Evolutionary conservation across 1,140 invertebrate genomes (phyloP).

Genomic region (Euborellia annulipes): DNA sequence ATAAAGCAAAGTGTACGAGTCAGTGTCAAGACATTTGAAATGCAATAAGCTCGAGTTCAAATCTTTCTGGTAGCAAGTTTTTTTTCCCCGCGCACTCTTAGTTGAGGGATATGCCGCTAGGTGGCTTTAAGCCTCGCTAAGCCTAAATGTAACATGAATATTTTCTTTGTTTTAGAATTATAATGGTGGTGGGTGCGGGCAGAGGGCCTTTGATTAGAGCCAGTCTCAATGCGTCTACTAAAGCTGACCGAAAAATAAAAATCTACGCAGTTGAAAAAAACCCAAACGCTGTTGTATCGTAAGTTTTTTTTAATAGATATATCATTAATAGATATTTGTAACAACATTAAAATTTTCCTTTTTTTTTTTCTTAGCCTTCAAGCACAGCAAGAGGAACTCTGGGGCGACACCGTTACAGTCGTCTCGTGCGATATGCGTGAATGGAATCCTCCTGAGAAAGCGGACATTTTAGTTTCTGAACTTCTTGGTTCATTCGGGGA

Average conservation of each 20-base stretch:
- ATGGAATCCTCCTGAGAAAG: slow-evolving; percentile 58
- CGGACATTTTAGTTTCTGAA: slow-evolving; percentile 95
- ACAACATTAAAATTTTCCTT: slow-evolving; percentile 1
- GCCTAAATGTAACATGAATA: neutral
- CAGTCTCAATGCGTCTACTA: slow-evolving; percentile 60
- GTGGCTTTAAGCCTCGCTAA: too few relatives aligned
- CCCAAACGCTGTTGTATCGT: slow-evolving; percentile 86
- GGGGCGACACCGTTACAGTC: slow-evolving; percentile 56
- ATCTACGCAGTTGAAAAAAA: slow-evolving; percentile 98
- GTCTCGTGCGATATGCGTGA: slow-evolving; percentile 84
- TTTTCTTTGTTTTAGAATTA: slow-evolving; percentile 29
- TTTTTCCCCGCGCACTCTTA: too few relatives aligned
- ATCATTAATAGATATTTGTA: neutral
- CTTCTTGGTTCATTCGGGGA: slow-evolving; percentile 95
- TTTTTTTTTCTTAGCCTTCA: slow-evolving; percentile 35
- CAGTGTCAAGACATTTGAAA: too few relatives aligned
- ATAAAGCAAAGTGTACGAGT: too few relatives aligned
- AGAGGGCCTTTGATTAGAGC: slow-evolving; percentile 84
- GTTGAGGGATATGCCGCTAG: too few relatives aligned
- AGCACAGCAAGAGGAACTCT: slow-evolving; percentile 62
- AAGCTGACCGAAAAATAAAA: slow-evolving; percentile 44
- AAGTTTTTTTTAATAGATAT: too few relatives aligned
- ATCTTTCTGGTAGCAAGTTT: too few relatives aligned
- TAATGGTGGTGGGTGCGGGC: slow-evolving; percentile 92
- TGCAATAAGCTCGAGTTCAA: too few relatives aligned